Percentiles rank a stretch among this genome's conserved stretches.
Conservation (phyloP, 2,888 invertebrate species). For the Calliphora vomitoria region DNA sequence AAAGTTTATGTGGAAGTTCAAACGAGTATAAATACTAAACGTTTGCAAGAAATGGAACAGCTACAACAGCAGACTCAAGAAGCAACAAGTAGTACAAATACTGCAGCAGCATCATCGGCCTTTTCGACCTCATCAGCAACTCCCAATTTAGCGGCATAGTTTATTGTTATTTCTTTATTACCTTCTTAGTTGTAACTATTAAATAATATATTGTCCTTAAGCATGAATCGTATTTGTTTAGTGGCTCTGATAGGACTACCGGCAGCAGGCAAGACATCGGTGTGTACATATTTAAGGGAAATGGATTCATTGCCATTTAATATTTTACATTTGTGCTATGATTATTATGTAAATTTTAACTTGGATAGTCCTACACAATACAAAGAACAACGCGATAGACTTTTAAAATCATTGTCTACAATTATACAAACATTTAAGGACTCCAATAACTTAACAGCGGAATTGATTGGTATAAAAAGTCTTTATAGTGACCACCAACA, state of each 20-base stretch:
- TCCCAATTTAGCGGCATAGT: constrained; percentile 57
- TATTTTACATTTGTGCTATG: constrained; percentile 81
- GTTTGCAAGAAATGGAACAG: constrained; percentile 81
- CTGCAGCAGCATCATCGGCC: constrained; percentile 12
- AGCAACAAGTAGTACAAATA: constrained; percentile 3
- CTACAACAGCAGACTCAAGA: constrained; percentile 75
- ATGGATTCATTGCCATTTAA: constrained; percentile 72
- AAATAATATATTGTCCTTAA: constrained; percentile 33
- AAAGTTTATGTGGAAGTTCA: constrained; percentile 84
- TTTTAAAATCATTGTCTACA: constrained; percentile 74
- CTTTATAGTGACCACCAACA: constrained; percentile 28
- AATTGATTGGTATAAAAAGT: neutral
- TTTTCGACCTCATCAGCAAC: constrained; percentile 17
- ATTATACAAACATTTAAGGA: constrained; percentile 71
- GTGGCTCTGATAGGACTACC: constrained; percentile 82
- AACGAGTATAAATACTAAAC: constrained; percentile 81
- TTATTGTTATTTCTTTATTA: constrained; percentile 65
- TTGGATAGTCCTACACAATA: constrained; percentile 38
- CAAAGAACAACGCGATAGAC: constrained; percentile 76
- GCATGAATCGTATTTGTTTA: constrained; percentile 80
- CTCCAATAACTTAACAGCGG: neutral
- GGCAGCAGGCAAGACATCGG: constrained; percentile 81
- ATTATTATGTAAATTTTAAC: constrained; percentile 75
- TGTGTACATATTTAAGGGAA: constrained; percentile 77
- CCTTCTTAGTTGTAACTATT: constrained; percentile 33